These are phyloP conservation scores for Congeria kusceri DNA, from an alignment of 2,888 invertebrate genomes.

Conservation along the genomic window DNA sequence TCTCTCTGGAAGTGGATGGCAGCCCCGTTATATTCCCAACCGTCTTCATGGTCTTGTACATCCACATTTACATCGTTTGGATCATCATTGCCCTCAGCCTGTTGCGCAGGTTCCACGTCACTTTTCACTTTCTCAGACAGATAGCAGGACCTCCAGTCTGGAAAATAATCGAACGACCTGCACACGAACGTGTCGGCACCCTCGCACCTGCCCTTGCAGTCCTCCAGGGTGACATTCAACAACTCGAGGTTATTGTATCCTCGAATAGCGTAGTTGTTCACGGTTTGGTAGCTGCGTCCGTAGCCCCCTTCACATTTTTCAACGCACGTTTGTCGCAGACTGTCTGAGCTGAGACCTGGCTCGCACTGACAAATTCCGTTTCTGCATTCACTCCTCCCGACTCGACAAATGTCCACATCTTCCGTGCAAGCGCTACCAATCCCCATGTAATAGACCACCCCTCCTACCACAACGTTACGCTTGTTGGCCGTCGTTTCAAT, in stretches of 20 bases:
- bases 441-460: slow-evolving; percentile 49
- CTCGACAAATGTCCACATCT: slow-evolving; percentile 35
- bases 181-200: slow-evolving; percentile 30
- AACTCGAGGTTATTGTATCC: slow-evolving; percentile 39
- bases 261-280: slow-evolving; percentile 44
- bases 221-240: slow-evolving; percentile 30
- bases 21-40: slow-evolving; percentile 54
- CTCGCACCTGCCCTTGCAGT: slow-evolving; percentile 44
- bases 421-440: slow-evolving; percentile 43
- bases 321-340: slow-evolving; percentile 27
- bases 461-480: slow-evolving; percentile 49
- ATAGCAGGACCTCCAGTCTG: slow-evolving; percentile 42
- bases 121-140: slow-evolving; percentile 39
- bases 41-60: not conserved
- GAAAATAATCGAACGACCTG: slow-evolving; percentile 51
- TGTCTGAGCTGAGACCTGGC: slow-evolving; percentile 47
- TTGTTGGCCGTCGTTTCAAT: slow-evolving; percentile 8
- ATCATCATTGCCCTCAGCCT: not conserved
- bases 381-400: slow-evolving; percentile 48
- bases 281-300: slow-evolving; percentile 52
- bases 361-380: slow-evolving; percentile 51
- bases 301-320: slow-evolving; percentile 32
- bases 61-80: slow-evolving; percentile 2
- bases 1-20: slow-evolving; percentile 58
- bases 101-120: slow-evolving; percentile 3